Conservation (phyloP, 2,113 vertebrate genomes). For the Xyrauchen texanus region DNA sequence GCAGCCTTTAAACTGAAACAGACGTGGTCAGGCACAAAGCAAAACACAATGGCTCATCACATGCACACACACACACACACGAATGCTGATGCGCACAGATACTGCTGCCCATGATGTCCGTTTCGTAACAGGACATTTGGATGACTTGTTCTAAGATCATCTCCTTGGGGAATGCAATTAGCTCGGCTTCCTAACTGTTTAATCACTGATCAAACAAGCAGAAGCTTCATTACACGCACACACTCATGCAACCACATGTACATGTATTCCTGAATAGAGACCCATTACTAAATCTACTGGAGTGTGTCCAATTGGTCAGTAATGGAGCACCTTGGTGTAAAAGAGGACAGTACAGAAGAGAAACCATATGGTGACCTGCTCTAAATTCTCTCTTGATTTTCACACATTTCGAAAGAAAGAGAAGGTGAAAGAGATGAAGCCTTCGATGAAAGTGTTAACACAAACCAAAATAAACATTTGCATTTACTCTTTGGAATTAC, state of each 20-base stretch:
- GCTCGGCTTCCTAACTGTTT: constrained; percentile 35
- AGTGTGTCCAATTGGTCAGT: constrained; percentile 32
- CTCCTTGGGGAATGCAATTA: constrained; percentile 54
- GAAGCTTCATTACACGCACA: constrained; percentile 22
- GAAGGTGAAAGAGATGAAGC: constrained; percentile 3
- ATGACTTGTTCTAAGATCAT: constrained; percentile 48
- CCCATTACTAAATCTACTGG: constrained; percentile 29
- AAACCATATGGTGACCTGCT: constrained; percentile 26
- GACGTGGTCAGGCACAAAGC: constrained; percentile 23
- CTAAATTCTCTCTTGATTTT: constrained; percentile 24
- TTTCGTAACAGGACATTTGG: constrained; percentile 27
- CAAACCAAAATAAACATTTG: constrained; percentile 1
- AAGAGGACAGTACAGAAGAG: constrained; percentile 22
- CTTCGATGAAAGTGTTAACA: constrained; percentile 12
- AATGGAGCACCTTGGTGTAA: constrained; percentile 41
- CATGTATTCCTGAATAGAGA: constrained; percentile 11
- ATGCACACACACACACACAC: background rate
- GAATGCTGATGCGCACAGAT: constrained; percentile 20
- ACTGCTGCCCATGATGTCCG: constrained; percentile 19
- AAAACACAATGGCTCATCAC: constrained; percentile 26
- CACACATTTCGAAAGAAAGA: background rate
- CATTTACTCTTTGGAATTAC: background rate
- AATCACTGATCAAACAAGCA: constrained; percentile 44
- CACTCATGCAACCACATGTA: constrained; percentile 12
- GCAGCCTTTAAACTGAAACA: constrained; percentile 35